Base-by-base conservation (phyloP, 1,140 invertebrate genomes). In the Atta texana region DNA sequence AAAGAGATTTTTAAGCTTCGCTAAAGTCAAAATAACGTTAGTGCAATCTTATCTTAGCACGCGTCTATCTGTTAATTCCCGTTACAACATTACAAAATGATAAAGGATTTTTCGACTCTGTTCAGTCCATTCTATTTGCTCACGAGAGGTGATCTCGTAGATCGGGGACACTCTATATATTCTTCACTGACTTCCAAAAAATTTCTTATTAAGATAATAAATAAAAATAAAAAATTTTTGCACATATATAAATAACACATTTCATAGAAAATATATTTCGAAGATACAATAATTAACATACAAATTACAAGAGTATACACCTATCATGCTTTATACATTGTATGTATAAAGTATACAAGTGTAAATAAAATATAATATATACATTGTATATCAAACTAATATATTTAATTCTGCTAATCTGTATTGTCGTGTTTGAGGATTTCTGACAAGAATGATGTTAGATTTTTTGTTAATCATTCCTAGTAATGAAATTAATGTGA, bases 401-500 rank as follows among this genome's bases (percentile, higher is more conserved):
- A 96, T 77, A 75, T 96, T 93, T 44, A 96, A 88, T 66, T 88
- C 92, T 12, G 95, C 96, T 87, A 94, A 93, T 85, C 95, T 93
- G 85, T 95, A 96, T 64, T 96, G 93, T 31, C 94, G 94, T 66
- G 95, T 95, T 80, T 95, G 94, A 4, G 93, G 94, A 88, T 96
- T 95, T 53, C 96, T 94, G 7, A 96, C 88, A 8, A 96, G 90
- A 61, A 96, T 94, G 74, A 94, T 74, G 39, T 94, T 72, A 68
- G 86, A 86, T 14, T 88, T 92, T 69, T 91, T 63, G 64, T 89
- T 92, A 71, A 94, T 95, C 2, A 97, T 92, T 69, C 94, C 88
- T 6, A 95, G 87, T 4, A 98, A 91, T 18, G 96, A 96, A 55
- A 95, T 93, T 18, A 96, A 92, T 2, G 96, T 95, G 0, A 98